Conservation (phyloP, 2,888 invertebrate species). For the Craniophora ligustri region DNA sequence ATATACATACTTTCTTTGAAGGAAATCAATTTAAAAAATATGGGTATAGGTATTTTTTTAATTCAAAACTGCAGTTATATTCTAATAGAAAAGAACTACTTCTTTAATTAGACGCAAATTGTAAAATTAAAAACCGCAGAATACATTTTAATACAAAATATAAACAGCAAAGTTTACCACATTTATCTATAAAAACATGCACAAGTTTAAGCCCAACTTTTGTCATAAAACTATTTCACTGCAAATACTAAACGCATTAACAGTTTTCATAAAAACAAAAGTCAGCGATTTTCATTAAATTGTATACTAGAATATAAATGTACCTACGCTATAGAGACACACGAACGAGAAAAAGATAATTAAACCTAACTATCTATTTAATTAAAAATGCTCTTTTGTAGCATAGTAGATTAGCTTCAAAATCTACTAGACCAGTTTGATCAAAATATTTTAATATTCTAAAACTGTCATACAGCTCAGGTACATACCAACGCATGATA, state of each 20-base stretch:
- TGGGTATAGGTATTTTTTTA: no score
- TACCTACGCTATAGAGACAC: no score
- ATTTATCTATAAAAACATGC: constrained; percentile 8
- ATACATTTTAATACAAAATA: neutral
- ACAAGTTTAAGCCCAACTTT: constrained; percentile 23
- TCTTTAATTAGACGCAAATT: no score
- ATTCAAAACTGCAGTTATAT: no score
- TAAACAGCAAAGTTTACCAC: neutral
- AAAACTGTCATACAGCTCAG: constrained; percentile 27
- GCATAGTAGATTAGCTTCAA: neutral
- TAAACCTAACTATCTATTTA: no score
- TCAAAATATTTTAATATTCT: constrained; percentile 38
- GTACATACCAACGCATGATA: constrained; percentile 18
- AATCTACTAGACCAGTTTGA: constrained; percentile 16
- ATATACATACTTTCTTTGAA: neutral
- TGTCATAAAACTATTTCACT: constrained; percentile 27
- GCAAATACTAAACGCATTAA: constrained; percentile 12
- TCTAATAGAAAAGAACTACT: no score
- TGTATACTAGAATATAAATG: neutral
- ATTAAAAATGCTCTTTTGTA: neutral
- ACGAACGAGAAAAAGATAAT: no score
- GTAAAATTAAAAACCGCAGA: no score
- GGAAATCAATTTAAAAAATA: neutral
- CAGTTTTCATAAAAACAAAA: neutral
- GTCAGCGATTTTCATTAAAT: neutral